phyloP scores from a whole-genome alignment of 1,140 invertebrate species.

The Philaenus spumarius region DNA sequence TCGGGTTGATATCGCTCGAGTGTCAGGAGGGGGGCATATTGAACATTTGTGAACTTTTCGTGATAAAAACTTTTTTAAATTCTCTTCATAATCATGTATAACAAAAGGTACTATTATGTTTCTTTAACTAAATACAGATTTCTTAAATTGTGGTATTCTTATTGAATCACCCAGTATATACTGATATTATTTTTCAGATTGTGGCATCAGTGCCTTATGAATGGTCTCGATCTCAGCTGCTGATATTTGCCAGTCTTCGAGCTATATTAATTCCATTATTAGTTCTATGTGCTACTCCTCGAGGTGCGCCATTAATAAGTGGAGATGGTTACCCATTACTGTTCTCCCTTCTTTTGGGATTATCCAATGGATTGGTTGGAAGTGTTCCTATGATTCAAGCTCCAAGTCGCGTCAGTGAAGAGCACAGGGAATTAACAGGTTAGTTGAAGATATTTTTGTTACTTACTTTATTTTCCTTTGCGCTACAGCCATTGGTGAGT shows the following conservation, averaged over 20 bases:
- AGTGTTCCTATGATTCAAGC: conserved; percentile 88
- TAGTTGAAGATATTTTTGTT: too few relatives aligned
- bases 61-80: too few relatives aligned
- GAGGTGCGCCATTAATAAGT: conserved; percentile 59
- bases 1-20: too few relatives aligned
- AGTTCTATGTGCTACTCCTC: conserved; percentile 68
- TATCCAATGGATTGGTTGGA: conserved; percentile 81
- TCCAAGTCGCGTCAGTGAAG: conserved; percentile 68
- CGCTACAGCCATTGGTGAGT: too few relatives aligned
- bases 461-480: too few relatives aligned
- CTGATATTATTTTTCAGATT: conserved; percentile 52
- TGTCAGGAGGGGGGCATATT: too few relatives aligned
- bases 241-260: conserved; percentile 60
- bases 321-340: conserved; percentile 59
- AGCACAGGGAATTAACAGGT: conserved; percentile 69
- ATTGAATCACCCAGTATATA: too few relatives aligned
- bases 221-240: conserved; percentile 67
- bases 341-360: conserved; percentile 62
- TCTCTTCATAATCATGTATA: too few relatives aligned
- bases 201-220: conserved; percentile 71
- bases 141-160: too few relatives aligned
- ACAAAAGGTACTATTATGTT: too few relatives aligned
- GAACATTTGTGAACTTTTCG: too few relatives aligned
- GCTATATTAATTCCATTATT: conserved; percentile 72
- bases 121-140: too few relatives aligned